Conservation (phyloP, 2,113 vertebrate species). For the Ovis canadensis region DNA sequence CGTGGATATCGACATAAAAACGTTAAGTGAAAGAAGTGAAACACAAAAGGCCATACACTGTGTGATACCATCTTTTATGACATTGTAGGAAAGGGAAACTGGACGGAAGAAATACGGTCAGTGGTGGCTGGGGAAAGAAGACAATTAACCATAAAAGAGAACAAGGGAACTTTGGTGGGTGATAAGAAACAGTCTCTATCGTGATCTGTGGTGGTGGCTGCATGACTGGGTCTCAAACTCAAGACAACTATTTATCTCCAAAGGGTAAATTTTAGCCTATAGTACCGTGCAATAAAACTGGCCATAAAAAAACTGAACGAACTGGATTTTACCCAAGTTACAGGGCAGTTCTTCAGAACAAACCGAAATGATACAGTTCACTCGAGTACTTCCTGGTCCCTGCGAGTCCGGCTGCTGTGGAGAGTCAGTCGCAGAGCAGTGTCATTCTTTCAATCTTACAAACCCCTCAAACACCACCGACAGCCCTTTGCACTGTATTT, state of each 20-base stretch:
- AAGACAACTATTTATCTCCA: not conserved
- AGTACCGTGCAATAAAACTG: not conserved
- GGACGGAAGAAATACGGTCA: not conserved
- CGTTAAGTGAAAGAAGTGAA: not conserved
- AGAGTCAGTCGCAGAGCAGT: accelerated
- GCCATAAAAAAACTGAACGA: not conserved
- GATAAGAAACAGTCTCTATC: not conserved
- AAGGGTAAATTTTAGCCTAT: not conserved
- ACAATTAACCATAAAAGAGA: not conserved
- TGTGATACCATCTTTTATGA: not conserved
- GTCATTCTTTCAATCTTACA: not conserved
- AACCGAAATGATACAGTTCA: not conserved
- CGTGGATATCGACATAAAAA: not conserved
- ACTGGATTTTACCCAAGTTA: not conserved
- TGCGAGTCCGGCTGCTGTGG: too few relatives aligned
- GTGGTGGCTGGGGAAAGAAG: not conserved
- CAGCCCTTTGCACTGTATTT: not conserved
- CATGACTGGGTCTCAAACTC: not conserved
- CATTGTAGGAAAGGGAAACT: not conserved
- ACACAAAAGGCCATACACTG: not conserved
- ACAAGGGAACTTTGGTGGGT: not conserved
- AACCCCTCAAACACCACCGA: not conserved
- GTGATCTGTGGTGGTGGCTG: not conserved
- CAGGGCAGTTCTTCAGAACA: not conserved
- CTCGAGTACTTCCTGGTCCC: not conserved